These are phyloP conservation scores for Vanessa cardui DNA, from an alignment of 2,888 invertebrate species.

Conservation along the genomic window DNA sequence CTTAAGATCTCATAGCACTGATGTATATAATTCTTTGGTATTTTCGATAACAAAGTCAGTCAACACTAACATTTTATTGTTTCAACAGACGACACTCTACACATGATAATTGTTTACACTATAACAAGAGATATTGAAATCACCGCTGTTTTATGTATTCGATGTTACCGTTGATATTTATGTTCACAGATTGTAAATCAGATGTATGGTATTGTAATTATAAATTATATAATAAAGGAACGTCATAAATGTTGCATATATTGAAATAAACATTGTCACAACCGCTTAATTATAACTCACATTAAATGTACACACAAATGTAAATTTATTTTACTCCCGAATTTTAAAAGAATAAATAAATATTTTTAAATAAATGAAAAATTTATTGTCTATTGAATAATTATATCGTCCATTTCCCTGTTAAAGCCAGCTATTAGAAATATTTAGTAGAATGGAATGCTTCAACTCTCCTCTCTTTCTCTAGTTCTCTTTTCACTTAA, in stretches of 20 bases:
- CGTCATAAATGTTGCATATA: slow-evolving; percentile 34
- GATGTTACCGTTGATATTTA: slow-evolving; percentile 43
- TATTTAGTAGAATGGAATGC: slow-evolving; percentile 81
- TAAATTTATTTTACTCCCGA: slow-evolving; percentile 52
- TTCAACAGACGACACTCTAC: slow-evolving; percentile 67
- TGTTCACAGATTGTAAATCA: slow-evolving; percentile 43
- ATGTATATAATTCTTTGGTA: neutral
- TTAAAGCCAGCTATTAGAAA: slow-evolving; percentile 81
- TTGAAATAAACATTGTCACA: slow-evolving; percentile 50
- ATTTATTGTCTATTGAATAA: slow-evolving; percentile 56
- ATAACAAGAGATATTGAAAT: slow-evolving; percentile 48
- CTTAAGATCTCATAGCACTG: no score
- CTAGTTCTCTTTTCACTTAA: slow-evolving; percentile 77
- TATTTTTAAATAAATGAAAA: slow-evolving; percentile 42
- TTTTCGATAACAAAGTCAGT: slow-evolving; percentile 59
- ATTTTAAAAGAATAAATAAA: slow-evolving; percentile 36
- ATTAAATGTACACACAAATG: slow-evolving; percentile 56
- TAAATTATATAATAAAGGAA: slow-evolving; percentile 18
- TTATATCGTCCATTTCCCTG: slow-evolving; percentile 80
- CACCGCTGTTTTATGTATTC: slow-evolving; percentile 59
- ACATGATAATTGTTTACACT: slow-evolving; percentile 65
- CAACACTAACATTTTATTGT: slow-evolving; percentile 68
- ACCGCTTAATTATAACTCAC: slow-evolving; percentile 54
- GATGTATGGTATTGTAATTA: slow-evolving; percentile 29
- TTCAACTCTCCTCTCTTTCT: slow-evolving; percentile 79